phyloP scores from a whole-genome alignment of 2,113 vertebrate genomes.

The Percina caprodes region DNA sequence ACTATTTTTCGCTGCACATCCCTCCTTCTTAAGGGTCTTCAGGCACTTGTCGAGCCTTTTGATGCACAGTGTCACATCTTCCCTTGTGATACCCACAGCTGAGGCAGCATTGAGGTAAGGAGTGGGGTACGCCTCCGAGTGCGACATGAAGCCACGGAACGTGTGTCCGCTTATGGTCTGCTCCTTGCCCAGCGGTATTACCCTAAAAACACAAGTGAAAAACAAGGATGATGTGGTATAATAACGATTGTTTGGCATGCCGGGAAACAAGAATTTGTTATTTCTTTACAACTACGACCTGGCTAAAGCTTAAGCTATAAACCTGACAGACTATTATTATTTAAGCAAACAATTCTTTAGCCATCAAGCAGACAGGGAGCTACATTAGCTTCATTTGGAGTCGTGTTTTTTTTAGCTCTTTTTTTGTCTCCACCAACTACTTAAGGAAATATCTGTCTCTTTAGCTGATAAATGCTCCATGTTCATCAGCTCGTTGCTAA shows the following conservation, averaged over 20 bases:
- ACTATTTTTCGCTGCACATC: slow-evolving; percentile 9
- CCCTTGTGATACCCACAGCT: slow-evolving; percentile 91
- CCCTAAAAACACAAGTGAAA: slow-evolving; percentile 82
- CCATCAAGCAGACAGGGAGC: not conserved
- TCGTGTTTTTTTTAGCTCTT: not conserved
- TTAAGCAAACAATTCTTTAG: not conserved
- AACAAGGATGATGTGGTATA: not conserved
- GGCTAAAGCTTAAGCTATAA: not conserved
- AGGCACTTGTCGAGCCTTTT: slow-evolving; percentile 96
- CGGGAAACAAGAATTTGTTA: too few relatives aligned
- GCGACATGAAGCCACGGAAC: slow-evolving; percentile 96
- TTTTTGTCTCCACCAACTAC: not conserved
- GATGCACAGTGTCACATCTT: slow-evolving; percentile 92
- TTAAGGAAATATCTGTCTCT: too few relatives aligned
- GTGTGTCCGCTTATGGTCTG: slow-evolving; percentile 91
- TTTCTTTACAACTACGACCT: not conserved
- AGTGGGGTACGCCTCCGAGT: slow-evolving; percentile 89
- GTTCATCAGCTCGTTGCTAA: too few relatives aligned
- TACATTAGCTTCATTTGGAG: not conserved
- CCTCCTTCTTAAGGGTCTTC: slow-evolving; percentile 83
- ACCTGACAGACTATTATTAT: not conserved
- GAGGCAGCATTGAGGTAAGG: slow-evolving; percentile 97
- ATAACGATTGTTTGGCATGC: not conserved
- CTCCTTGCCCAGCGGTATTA: slow-evolving; percentile 88
- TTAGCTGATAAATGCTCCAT: not conserved